These are phyloP conservation scores for Microplitis demolitor DNA, from an alignment of 1,140 invertebrate genomes.

Conservation along the genomic window DNA sequence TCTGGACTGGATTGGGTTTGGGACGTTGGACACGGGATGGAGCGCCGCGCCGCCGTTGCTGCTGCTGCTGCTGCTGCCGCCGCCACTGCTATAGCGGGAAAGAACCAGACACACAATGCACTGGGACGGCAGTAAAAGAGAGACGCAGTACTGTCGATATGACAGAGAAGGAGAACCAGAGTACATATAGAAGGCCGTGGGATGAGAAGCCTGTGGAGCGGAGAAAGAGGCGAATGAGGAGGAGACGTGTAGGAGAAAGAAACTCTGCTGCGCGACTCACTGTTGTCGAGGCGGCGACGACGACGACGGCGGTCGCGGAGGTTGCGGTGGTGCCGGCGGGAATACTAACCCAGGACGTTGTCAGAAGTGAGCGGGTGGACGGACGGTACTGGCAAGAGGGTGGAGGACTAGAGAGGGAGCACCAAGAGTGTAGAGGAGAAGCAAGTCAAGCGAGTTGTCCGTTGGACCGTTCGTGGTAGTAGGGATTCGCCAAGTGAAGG, in stretches of 20 bases:
- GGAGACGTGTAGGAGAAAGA: slow-evolving; percentile 9
- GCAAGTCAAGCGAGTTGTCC: slow-evolving; percentile 28
- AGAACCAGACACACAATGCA: not conserved
- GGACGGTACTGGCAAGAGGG: slow-evolving; percentile 3
- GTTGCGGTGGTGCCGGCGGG: not conserved
- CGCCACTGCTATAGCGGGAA: not conserved
- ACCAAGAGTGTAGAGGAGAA: not conserved
- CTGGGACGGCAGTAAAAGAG: not conserved
- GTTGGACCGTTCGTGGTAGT: slow-evolving; percentile 26
- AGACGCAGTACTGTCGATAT: not conserved
- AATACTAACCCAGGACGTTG: not conserved
- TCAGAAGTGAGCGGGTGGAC: not conserved
- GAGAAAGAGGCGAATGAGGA: not conserved
- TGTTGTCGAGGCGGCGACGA: not conserved
- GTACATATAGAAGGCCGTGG: slow-evolving; percentile 11
- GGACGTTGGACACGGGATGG: slow-evolving; percentile 23
- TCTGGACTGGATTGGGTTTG: slow-evolving; percentile 49
- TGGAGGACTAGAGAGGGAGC: not conserved
- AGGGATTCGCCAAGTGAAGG: slow-evolving; percentile 32
- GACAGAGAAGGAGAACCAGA: too few species aligned
- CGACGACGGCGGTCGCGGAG: not conserved
- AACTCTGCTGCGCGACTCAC: not conserved
- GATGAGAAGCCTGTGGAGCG: not conserved
- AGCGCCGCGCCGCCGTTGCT: not conserved
- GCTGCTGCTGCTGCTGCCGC: not conserved